Percentiles rank a stretch among this genome's conserved stretches.
Conservation (phyloP, 2,888 invertebrate genomes). For the Odontocerum albicorne region DNA sequence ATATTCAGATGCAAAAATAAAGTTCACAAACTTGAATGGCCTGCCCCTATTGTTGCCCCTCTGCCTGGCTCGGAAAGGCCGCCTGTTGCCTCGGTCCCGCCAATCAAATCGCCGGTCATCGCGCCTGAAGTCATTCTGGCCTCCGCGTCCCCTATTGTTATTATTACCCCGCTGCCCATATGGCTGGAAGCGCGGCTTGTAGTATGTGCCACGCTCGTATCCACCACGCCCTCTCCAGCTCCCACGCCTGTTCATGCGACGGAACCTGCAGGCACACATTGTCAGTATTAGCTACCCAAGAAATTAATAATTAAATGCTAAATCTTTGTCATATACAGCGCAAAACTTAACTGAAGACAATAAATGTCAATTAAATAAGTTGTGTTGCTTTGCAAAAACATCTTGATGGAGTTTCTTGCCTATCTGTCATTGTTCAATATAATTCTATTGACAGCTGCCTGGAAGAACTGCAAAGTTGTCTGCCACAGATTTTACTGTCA, state of each 20-base stretch:
- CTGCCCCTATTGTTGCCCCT: slow-evolving; percentile 51
- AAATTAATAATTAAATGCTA: no score
- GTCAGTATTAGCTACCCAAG: no score
- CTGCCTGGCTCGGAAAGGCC: slow-evolving; percentile 49
- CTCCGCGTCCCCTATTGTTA: slow-evolving; percentile 56
- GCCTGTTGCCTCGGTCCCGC: slow-evolving; percentile 42
- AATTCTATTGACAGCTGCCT: no score
- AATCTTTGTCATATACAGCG: no score
- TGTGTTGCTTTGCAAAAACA: no score
- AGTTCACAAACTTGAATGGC: slow-evolving; percentile 54
- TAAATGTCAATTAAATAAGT: no score
- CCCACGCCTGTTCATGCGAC: slow-evolving; percentile 48
- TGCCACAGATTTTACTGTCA: no score
- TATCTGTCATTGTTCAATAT: no score
- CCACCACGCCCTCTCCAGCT: slow-evolving; percentile 52
- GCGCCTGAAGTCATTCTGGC: slow-evolving; percentile 52
- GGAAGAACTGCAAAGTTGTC: no score
- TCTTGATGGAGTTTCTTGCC: no score
- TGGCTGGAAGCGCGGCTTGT: slow-evolving; percentile 75
- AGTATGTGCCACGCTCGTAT: slow-evolving; percentile 76
- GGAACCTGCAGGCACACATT: slow-evolving; percentile 40
- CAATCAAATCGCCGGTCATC: slow-evolving; percentile 47
- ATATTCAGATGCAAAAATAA: slow-evolving; percentile 4
- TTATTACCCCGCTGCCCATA: slow-evolving; percentile 51
- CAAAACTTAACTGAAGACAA: no score